Evolutionary conservation across 2,113 vertebrate species (phyloP), one percentile per base, ranked within the genome.

Genomic region (Plectropomus leopardus): DNA sequence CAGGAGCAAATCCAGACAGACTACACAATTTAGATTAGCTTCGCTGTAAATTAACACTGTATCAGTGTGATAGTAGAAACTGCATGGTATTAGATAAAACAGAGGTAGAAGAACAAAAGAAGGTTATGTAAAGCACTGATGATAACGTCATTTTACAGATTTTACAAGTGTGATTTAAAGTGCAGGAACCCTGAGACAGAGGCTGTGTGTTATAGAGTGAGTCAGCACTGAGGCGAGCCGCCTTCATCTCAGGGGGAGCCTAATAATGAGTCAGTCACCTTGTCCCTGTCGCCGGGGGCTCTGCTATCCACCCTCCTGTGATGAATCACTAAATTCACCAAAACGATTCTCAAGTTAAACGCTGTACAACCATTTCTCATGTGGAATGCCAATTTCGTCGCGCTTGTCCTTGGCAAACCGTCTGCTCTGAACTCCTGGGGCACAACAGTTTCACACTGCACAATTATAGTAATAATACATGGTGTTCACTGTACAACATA

Each of bases 41-140:
- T 84, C 8, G 13, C 66, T 88, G 90, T 89, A 88, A 76, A 83
- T 68, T 81, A 78, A 82, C 88, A 93, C 90, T 90, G 87, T 88
- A 90, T 92, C 86, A 92, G 91, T 89, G 91, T 87, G 61, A 76
- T 71, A 36, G 75, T 76, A 77, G 78, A 69, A 80, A 72, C 51
- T 82, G 87, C 90, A 87, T 89, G 85, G 78, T 76, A 65, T 80
- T 82, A 55, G 69, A 86, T 42, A 59, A 83, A 71, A 63, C 60
- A 60, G 58, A 73, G 42, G 64, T 84, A 82, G 84, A 70, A 65
- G 83, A 91, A 89, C 80, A 89, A 91, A 83, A 58, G 2, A 75
- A 54, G 53, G 72, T 63, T 72, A 58, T 45, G 7, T 65, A 68
- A 88, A 88, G 86, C 89, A 86, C 86, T 88, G 86, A 91, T 75